Base-by-base conservation (phyloP, 2,797 vertebrate species). In the Acanthornis magna region DNA sequence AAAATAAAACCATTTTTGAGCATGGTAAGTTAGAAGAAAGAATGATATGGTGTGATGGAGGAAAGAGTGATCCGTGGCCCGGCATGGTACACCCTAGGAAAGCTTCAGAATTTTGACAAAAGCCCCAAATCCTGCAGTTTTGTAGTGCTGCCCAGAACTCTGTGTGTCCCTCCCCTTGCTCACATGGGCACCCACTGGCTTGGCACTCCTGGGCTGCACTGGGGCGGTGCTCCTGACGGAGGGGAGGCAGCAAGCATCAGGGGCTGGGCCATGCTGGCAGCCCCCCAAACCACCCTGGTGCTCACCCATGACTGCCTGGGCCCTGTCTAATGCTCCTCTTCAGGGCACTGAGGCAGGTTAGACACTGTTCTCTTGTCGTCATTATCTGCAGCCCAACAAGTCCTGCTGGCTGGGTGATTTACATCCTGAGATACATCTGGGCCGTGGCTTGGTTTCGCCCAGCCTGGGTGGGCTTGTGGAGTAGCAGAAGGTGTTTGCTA, bases 181-280 rank as follows among this genome's bases (percentile, higher is more conserved):
- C 45, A 26, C 17, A 38, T 16, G 47, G 60, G 43, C 12, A 76
- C 55, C 63, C 38, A 14, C 5, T 5, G 13, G 2, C 0, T 0
- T 57, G 36, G 5, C 1, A 1, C 15, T 62, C 29, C 58, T 30
- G 20, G 22, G 26, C 18, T 67, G 50, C 27, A 8, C 32, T 26
- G 30, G 20, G 17, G 6, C 6, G 26, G 5, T 76, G 70, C 65
- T 88, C 80, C 61, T 2, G 4, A 36, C 0, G 1, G 16, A 66
- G 63, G 29, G 40, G 25, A 40, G n/a, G 10, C 32, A 27, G 16
- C 2, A 29, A 74, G 26, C n/a, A 13, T 5, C 22, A 45, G 50
- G 25, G 25, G 4, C 0, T 63, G 50, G 50, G 32, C 4, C 4
- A 4, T 3, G 9, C 2, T 0, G 3, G 16, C 29, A 16, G 7